Conservation (phyloP, 2,113 vertebrate species). For the Vombatus ursinus region DNA sequence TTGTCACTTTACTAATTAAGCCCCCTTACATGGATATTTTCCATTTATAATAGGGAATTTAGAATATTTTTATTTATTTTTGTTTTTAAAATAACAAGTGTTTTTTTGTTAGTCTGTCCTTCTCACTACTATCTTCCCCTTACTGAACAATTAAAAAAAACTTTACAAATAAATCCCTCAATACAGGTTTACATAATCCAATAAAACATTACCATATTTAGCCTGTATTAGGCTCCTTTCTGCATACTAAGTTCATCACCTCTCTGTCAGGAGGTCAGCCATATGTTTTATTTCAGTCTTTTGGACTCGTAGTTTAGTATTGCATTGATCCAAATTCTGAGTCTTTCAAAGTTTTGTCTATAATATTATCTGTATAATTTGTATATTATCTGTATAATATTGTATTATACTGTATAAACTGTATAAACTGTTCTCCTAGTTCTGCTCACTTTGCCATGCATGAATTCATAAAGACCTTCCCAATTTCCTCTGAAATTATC, state of each 20-base stretch:
- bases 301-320: neutral
- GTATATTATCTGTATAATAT: too few relatives aligned
- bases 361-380: neutral
- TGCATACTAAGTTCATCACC: neutral
- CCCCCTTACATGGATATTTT: neutral
- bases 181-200: neutral
- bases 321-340: neutral
- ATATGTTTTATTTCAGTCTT: neutral
- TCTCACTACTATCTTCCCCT: neutral
- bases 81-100: neutral
- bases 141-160: neutral
- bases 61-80: neutral
- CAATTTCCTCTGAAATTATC: neutral
- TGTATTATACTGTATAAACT: neutral
- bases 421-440: neutral
- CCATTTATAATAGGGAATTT: neutral
- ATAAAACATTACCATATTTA: neutral
- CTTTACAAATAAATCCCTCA: neutral
- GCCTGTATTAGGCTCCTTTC: neutral
- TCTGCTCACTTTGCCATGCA: neutral
- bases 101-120: neutral
- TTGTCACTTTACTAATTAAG: neutral
- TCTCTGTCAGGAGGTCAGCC: neutral
- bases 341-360: neutral
- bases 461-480: neutral